Base-by-base conservation (phyloP, 2,113 vertebrate genomes). In the Syrmaticus mikado region DNA sequence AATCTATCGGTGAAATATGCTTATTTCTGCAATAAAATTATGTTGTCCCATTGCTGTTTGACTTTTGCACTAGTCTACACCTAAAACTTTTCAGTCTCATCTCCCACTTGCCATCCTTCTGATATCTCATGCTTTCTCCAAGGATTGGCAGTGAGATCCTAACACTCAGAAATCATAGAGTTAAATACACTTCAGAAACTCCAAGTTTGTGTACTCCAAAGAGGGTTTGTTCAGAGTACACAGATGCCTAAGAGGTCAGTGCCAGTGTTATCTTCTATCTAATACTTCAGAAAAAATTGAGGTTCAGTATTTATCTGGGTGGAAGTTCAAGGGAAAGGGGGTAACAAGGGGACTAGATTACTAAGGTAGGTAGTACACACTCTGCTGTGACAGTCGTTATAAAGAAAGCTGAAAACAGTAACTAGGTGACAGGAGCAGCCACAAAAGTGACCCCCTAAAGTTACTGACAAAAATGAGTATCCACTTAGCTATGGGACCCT, bases 1-100 rank as follows among this genome's bases (percentile, higher is more conserved):
- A 88, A 80, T 4, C 6, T 48, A 4, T 38, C 40, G 21, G 12
- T 45, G 30, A 79, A 22, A 27, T 62, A 36, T 82, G 90, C 21
- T 8, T 32, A 3, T 24, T 79, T 76, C 30, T 85, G 5, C 65
- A 52, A 50, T 5, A 68, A 73, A 87, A 78, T 30, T 72, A 2
- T 76, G 14, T 60, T 75, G 5, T 68, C 75, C 82, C 24, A 28
- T 27, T 92, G 45, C 8, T 82, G 8, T 87, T 77, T 81, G 15
- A 57, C 43, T 70, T 93, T 74, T 53, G 5, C 27, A 48, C 3
- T 21, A 22, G 16, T 8, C 55, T 58, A 22, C 13, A 65, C 5
- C 15, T 73, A 0, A 0, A 20, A 13, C 9, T 83, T 75, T 61
- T 76, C 34, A 3, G 4, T 71, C 20, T 78, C 48, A 24, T 32